These are phyloP conservation scores for Palythoa caribaeorum DNA, from an alignment of 92 coral and sea anemone species.

Conservation along the genomic window DNA sequence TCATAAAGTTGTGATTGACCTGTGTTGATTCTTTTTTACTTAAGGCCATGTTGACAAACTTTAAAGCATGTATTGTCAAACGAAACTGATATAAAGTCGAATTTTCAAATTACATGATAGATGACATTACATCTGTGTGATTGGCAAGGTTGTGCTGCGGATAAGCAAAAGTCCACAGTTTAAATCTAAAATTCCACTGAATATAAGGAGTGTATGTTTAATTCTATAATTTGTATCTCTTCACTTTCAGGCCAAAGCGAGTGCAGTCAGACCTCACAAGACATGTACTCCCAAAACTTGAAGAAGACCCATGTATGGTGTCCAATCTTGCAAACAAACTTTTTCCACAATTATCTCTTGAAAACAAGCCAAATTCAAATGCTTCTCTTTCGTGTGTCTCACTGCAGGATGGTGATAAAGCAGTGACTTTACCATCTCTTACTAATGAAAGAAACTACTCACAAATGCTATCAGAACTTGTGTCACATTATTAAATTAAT, in stretches of 20 bases:
- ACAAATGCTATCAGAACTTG: constrained; percentile 92
- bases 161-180: too few species aligned
- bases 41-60: too few species aligned
- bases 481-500: constrained; percentile 60
- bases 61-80: too few species aligned
- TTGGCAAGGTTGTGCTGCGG: too few species aligned
- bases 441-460: constrained; percentile 95
- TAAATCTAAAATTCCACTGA: too few species aligned
- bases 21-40: too few species aligned
- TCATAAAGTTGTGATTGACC: too few species aligned
- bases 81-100: too few species aligned
- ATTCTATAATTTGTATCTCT: neutral
- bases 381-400: constrained; percentile 84
- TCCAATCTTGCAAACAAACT: constrained; percentile 88
- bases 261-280: constrained; percentile 92
- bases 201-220: neutral
- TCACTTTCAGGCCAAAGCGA: constrained; percentile 84
- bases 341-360: constrained; percentile 93
- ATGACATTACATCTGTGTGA: too few species aligned
- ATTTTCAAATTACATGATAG: too few species aligned
- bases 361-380: constrained; percentile 64
- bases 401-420: constrained; percentile 88
- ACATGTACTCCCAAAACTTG: constrained; percentile 78
- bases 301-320: constrained; percentile 97
- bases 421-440: constrained; percentile 86